Evolutionary conservation across 2,797 vertebrate genomes (phyloP), one percentile per base, ranked within the genome.

Genomic region (Anas bahamensis): DNA sequence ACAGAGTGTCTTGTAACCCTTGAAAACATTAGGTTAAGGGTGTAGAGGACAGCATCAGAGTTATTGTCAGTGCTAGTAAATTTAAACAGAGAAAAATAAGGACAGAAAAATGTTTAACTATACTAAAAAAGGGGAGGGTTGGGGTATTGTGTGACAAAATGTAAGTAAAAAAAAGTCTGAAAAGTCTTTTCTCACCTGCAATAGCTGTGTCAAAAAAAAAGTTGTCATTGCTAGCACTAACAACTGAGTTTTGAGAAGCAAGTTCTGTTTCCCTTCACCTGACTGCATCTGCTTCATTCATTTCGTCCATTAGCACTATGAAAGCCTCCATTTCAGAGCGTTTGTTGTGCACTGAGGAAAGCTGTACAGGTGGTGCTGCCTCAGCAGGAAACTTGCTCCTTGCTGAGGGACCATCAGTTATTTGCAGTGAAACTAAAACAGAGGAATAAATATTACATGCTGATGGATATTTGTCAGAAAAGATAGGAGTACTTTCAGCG

Each of bases 401-500:
- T 95, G 85, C 89, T 84, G 89, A 97, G 80, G 90, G 85, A 83
- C 92, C 7, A 16, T 95, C 96, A 97, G 88, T 97, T 97, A 96
- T 96, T 97, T 96, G 94, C 78, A 94, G 83, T 16, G 59, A 94
- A 97, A 94, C 81, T 93, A 89, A 96, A 97, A 95, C 86, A 97
- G 95, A 97, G 86, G 90, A 97, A 97, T 97, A 97, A 98, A 97
- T 98, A 97, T 97, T 97, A 95, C 93, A 97, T 97, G 94, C 76
- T 97, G 97, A 98, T 97, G 95, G 96, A 97, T 97, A 97, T 93
- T 97, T 98, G 93, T 98, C 96, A 97, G 90, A 90, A 95, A 95
- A 96, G 46, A 95, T 89, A 93, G 69, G 57, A 96, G 77, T 89
- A 68, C 90, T 97, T 97, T 97, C 95, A 97, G 1, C 46, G 72